Base-by-base conservation (phyloP, 2,797 vertebrate genomes). In the Schizopygopsis malacanthus region DNA sequence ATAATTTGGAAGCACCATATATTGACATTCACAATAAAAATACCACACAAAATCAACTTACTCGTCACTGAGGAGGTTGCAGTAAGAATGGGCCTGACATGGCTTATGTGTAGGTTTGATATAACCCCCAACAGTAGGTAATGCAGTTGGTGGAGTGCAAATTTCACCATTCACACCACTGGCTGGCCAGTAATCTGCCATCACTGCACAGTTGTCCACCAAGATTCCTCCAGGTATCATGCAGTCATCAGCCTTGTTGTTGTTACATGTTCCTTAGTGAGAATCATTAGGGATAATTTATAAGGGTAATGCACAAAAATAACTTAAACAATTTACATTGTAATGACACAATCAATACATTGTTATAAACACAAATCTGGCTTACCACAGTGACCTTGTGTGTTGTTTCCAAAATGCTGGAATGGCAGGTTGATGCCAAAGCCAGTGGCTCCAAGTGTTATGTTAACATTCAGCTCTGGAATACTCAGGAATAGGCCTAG, bases 341-440 rank as follows among this genome's bases (percentile, higher is more conserved):
- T 33, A 33, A 33, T 33, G 33, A 33, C 33, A 33, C 33, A 33
- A 33, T 33, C 33, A 33, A 33, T 33, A 33, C 33, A 33, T 33
- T 33, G 33, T 33, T 33, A 33, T 33, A 33, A 33, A 33, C 33
- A 33, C 33, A 33, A 33, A 33, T 33, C 33, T 41, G 33, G 72
- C 94, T 93, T 92, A 99, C 98, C 98, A 87, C 98, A 99, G 72
- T 98, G 98, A 85, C 98, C 98, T 65, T 97, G 94, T 47, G 97
- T 98, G 91, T 99, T 99, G 79, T 92, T 93, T 70, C 96, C 96
- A 87, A 99, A 99, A 10, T 81, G 5, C 3, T 72, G 1, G 92
- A 91, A 95, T 18, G 97, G 96, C 92, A 99, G 92, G 41, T 54
- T 91, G 84, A 98, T 89, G 43, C 93, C 94, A 87, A 99, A 99